A percentile compares a stretch with the other conserved stretches of the same genome.
These are phyloP conservation scores for Rhinoptilus africanus DNA, from an alignment of 2,113 vertebrate genomes.

Conservation along the genomic window DNA sequence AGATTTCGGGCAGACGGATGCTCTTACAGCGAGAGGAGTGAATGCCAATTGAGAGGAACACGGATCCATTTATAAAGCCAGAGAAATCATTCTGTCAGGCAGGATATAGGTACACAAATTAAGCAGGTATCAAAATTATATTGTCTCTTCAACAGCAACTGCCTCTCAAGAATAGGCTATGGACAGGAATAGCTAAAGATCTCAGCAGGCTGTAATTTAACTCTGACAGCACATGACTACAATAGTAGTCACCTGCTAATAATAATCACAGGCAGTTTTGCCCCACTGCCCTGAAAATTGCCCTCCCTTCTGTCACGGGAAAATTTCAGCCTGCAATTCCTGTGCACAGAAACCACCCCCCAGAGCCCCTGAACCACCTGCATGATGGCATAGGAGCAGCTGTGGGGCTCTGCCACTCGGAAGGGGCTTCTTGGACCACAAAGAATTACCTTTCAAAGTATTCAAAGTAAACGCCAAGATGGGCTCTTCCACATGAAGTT, in stretches of 20 bases:
- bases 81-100: conserved; percentile 59
- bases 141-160: background rate
- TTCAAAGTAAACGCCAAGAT: background rate
- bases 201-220: conserved; percentile 39
- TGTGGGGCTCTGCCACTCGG: accelerated
- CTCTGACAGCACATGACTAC: conserved; percentile 35
- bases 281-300: background rate
- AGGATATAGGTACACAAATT: conserved; percentile 57
- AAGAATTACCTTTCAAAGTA: background rate
- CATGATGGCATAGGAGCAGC: accelerated
- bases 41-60: conserved; percentile 47
- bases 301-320: background rate
- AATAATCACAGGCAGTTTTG: conserved; percentile 10
- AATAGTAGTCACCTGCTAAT: conserved; percentile 23
- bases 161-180: conserved; percentile 23
- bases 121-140: conserved; percentile 69
- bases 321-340: background rate
- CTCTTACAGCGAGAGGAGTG: conserved; percentile 15
- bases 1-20: conserved; percentile 40
- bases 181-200: background rate
- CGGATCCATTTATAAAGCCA: conserved; percentile 8
- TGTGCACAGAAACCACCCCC: background rate
- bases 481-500: background rate
- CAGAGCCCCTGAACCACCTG: background rate
- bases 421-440: background rate